These are phyloP conservation scores for Buphagus erythrorhynchus DNA, from an alignment of 2,797 vertebrate species.

Conservation along the genomic window DNA sequence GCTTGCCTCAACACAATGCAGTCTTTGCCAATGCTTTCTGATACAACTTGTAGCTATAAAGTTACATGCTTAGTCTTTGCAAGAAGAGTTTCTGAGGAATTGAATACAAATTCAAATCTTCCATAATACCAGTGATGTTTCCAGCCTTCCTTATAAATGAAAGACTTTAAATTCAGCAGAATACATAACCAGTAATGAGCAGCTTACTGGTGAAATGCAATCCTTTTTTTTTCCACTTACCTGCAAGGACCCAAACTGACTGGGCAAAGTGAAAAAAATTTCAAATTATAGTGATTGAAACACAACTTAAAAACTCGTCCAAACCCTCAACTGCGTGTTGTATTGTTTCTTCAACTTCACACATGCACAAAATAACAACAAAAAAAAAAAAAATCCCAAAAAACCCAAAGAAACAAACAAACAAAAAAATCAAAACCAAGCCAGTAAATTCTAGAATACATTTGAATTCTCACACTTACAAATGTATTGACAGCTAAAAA, in stretches of 20 bases:
- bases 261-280: not conserved
- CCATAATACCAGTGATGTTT: not conserved
- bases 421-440: not conserved
- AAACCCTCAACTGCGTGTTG: not conserved
- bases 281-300: not conserved
- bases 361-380: fast-evolving
- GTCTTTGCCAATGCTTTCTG: not conserved
- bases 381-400: no score
- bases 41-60: not conserved
- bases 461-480: not conserved
- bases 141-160: not conserved
- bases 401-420: no score
- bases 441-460: not conserved
- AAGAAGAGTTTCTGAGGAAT: not conserved
- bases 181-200: not conserved
- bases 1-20: not conserved
- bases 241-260: not conserved
- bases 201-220: not conserved
- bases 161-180: not conserved
- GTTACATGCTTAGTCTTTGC: not conserved
- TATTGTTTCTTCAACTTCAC: not conserved
- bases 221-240: not conserved
- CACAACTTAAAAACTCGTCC: not conserved
- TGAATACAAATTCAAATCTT: not conserved
- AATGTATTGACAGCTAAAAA: not conserved